Percentiles rank a stretch among this genome's conserved stretches.
These are phyloP conservation scores for Rhyacophila evoluta DNA, from an alignment of 2,888 invertebrate genomes.

Conservation along the genomic window DNA sequence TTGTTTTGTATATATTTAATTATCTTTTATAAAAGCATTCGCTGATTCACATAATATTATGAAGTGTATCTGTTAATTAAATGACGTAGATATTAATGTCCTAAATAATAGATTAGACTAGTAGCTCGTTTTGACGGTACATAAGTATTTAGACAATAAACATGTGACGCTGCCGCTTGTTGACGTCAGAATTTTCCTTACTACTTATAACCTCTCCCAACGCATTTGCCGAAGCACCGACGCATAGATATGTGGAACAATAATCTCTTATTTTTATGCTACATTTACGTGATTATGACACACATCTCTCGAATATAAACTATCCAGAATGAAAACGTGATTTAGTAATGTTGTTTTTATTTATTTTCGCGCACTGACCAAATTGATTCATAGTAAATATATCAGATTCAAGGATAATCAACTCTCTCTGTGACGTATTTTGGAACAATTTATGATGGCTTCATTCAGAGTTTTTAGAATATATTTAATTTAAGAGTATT, in stretches of 20 bases:
- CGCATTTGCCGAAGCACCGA: background rate
- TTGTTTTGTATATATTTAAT: no score
- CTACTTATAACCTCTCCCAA: background rate
- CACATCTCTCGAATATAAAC: background rate
- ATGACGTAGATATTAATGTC: background rate
- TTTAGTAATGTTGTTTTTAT: background rate
- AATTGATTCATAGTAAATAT: no score
- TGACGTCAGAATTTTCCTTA: background rate
- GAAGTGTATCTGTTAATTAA: background rate
- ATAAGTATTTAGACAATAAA: background rate
- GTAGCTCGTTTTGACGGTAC: background rate
- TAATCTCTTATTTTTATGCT: background rate
- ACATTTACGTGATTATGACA: background rate
- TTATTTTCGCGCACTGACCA: no score
- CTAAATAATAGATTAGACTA: background rate
- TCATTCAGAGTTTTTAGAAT: no score
- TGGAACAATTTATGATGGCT: no score
- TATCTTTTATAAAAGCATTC: no score
- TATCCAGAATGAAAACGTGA: background rate
- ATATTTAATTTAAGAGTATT: no score
- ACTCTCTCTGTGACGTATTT: no score
- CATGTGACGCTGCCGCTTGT: background rate
- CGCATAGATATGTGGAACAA: background rate
- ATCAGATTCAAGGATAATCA: no score
- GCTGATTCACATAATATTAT: no score